Evolutionary conservation across 2,888 invertebrate species (phyloP), one percentile per base, ranked within the genome.

Genomic region (Habroteleia sp.): DNA sequence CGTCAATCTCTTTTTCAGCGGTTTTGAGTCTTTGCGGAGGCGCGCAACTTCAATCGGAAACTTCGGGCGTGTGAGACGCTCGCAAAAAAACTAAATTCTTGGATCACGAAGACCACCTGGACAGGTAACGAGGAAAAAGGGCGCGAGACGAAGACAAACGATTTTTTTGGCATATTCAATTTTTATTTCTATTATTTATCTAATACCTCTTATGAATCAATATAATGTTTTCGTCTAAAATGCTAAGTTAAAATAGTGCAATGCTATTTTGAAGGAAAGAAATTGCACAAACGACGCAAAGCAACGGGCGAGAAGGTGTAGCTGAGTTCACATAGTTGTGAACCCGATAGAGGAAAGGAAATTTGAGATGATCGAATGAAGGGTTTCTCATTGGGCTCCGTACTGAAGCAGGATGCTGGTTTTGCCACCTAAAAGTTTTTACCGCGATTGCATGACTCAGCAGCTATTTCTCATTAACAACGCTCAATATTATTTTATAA

Each of bases 391-490:
- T 81, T 81, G 80, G 78, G 80, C 81, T 83, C 3, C 4, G 20
- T 4, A 66, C 31, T 58, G 62, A 23, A 69, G 41, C 66, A 71
- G 48, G 52, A 69, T 71, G 72, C 68, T 72, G 58, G 74, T 63
- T 77, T 78, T 78, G 77, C 77, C 48, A 75, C 68, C 50, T 63
- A 71, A 58, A 71, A 63, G 62, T 74, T 73, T 73, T 74, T 75
- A 60, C 37, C 29, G 74, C 81, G 56, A 44, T 44, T 20, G 65
- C 71, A 65, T 87, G 87, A 87, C 84, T 85, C 85, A 82, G 84
- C 87, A 75, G 75, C 83, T 84, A 85, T 86, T 86, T 87, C 86
- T 86, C 86, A 87, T 87, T 86, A 87, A 82, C 81, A 76, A 83
- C 75, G 44, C 46, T 79, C 80, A 81, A 86, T 87, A 87, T 87